Base-by-base conservation (phyloP, 1,140 invertebrate species). In the Ericerus pela region DNA sequence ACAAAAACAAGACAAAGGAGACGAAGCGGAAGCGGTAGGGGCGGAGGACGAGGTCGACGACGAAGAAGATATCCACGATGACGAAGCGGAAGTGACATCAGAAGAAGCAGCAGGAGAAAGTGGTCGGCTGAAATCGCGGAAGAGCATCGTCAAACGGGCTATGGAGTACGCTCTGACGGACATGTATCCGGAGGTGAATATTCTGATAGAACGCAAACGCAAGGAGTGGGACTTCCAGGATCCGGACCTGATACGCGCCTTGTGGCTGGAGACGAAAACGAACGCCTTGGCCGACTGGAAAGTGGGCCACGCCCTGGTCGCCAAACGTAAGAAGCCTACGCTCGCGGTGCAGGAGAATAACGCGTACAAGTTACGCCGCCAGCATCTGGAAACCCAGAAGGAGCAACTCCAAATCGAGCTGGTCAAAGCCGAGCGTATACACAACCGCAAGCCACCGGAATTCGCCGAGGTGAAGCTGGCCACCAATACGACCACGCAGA, bases 211-310 rank as follows among this genome's bases (percentile, higher is more conserved):
- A 10, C 22, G 26, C 20, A 47, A 47, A 24, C 22, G 26, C 22
- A 47, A 16, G 14, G 41, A 47, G 26, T 47, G 41, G 41, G 41
- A 47, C 16, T 47, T 22, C 26, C 41, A 47, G 26, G 41, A 47
- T 47, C 41, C 41, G 11, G 41, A 47, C 26, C 22, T 47, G 8
- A 47, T 47, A 22, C 41, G 41, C 2, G 41, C 41, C 12, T 5
- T 47, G 12, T 47, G 41, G 41, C 41, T 47, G 3, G 41, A 47
- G 14, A 5, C 41, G 18, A 47, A 47, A 47, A 47, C 41, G 3
- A 8, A 14, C 11, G 41, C 20, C 26, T 47, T 47, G 20, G 41
- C 41, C 20, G 41, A 47, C 11, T 47, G 41, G 41, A 47, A 47
- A 47, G 41, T 22, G 8, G 26, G 41, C 8, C 22, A 47, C 14